A percentile compares a stretch with the other conserved stretches of the same genome.
Conservation (phyloP, 2,797 vertebrate genomes). For the Anniella stebbinsi region DNA sequence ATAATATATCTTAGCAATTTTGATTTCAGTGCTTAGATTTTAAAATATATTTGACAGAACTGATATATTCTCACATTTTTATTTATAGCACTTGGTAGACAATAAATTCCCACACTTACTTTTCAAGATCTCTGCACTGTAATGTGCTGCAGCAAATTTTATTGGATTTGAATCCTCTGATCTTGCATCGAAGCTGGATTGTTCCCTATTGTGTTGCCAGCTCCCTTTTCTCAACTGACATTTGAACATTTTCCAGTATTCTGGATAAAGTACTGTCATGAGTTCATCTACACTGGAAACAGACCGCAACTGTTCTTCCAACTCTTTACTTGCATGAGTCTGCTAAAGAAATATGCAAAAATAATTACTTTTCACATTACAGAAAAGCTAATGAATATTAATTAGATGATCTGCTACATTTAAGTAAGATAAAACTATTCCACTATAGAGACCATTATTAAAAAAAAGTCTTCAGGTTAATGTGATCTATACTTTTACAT, state of each 20-base stretch:
- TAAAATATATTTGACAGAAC: not conserved
- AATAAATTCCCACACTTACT: slow-evolving; percentile 83
- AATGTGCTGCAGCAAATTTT: slow-evolving; percentile 90
- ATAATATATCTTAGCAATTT: not conserved
- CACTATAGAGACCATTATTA: not conserved
- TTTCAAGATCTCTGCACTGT: slow-evolving; percentile 93
- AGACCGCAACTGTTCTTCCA: slow-evolving; percentile 92
- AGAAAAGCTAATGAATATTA: slow-evolving; percentile 36
- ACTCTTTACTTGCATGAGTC: slow-evolving; percentile 85
- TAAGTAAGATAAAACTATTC: slow-evolving; percentile 29
- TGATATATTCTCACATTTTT: not conserved
- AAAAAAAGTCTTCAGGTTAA: slow-evolving; percentile 20
- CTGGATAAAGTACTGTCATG: slow-evolving; percentile 94
- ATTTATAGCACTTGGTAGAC: fast-evolving
- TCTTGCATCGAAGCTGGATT: slow-evolving; percentile 73
- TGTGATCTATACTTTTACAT: not conserved
- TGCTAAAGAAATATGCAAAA: slow-evolving; percentile 74
- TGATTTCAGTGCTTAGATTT: slow-evolving; percentile 28
- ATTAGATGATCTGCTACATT: slow-evolving; percentile 23
- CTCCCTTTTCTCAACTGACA: slow-evolving; percentile 88
- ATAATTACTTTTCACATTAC: slow-evolving; percentile 46
- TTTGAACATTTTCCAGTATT: slow-evolving; percentile 93
- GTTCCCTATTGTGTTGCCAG: slow-evolving; percentile 77
- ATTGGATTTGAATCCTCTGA: slow-evolving; percentile 83
- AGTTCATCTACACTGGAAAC: slow-evolving; percentile 96